These are phyloP conservation scores for Carlito syrichta DNA, from an alignment of 2,113 vertebrate genomes.

Conservation along the genomic window DNA sequence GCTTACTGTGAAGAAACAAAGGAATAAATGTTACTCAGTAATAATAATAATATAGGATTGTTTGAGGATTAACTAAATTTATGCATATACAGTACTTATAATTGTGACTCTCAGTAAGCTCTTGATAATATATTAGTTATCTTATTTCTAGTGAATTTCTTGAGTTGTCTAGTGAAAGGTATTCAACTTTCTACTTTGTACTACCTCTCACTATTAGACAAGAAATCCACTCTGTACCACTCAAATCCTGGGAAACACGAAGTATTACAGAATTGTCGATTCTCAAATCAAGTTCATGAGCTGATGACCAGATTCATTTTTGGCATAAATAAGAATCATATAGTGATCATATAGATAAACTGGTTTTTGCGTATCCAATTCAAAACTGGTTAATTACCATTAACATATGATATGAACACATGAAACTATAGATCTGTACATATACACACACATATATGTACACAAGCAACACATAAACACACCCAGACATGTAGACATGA, in stretches of 20 bases:
- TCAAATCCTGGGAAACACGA: neutral
- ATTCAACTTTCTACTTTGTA: neutral
- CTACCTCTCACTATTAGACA: neutral
- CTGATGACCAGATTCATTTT: neutral
- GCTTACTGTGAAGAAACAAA: neutral
- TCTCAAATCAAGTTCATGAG: neutral
- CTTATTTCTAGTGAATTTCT: neutral
- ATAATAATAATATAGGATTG: neutral
- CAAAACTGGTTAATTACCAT: neutral
- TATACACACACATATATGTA: neutral
- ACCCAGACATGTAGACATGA: neutral
- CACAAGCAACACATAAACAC: neutral
- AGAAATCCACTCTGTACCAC: neutral
- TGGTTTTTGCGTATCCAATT: neutral
- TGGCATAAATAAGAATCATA: neutral
- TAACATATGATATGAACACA: neutral
- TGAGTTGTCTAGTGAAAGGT: neutral
- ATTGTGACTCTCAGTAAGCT: neutral
- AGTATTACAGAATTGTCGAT: neutral
- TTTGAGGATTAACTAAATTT: neutral
- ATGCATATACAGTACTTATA: neutral
- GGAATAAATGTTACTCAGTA: neutral
- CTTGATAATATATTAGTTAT: neutral
- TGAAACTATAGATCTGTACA: neutral
- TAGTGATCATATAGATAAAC: neutral